These are phyloP conservation scores for Eulemur rubriventer DNA, from an alignment of 2,797 vertebrate genomes.

Conservation along the genomic window DNA sequence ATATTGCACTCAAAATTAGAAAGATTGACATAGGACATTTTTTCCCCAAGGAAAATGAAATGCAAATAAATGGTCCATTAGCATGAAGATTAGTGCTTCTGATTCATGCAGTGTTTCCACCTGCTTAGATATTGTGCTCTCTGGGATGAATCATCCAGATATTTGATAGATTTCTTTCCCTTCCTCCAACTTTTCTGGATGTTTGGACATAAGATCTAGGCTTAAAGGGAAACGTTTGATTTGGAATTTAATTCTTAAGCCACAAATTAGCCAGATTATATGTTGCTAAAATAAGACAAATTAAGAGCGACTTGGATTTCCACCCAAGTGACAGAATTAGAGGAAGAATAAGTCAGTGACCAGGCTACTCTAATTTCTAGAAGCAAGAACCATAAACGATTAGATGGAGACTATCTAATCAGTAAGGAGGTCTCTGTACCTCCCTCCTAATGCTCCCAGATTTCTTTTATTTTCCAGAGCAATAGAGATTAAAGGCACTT, in stretches of 20 bases:
- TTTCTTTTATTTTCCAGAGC: constrained; percentile 43
- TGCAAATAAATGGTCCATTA: constrained; percentile 42
- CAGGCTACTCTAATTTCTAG: constrained; percentile 59
- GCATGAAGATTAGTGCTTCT: background rate
- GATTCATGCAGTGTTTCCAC: constrained; percentile 8
- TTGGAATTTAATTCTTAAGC: constrained; percentile 57
- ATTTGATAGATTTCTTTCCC: background rate
- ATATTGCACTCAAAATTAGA: constrained; percentile 51
- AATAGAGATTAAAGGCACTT: constrained; percentile 35
- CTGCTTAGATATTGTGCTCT: background rate
- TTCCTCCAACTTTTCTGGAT: background rate
- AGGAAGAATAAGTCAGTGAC: constrained; percentile 63
- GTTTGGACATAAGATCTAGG: background rate
- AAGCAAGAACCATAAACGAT: constrained; percentile 55
- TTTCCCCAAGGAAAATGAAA: constrained; percentile 27
- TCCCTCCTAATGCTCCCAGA: background rate
- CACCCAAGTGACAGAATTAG: constrained; percentile 54
- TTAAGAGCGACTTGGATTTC: constrained; percentile 69
- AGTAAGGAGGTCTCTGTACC: background rate
- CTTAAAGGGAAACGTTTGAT: constrained; percentile 41
- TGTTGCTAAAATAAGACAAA: constrained; percentile 70
- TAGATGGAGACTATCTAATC: background rate
- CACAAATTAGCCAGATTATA: constrained; percentile 65
- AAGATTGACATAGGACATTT: constrained; percentile 1
- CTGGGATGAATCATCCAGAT: background rate